Evolutionary conservation across 2,888 invertebrate genomes (phyloP).

Genomic region (Asteroscopus sphinx): DNA sequence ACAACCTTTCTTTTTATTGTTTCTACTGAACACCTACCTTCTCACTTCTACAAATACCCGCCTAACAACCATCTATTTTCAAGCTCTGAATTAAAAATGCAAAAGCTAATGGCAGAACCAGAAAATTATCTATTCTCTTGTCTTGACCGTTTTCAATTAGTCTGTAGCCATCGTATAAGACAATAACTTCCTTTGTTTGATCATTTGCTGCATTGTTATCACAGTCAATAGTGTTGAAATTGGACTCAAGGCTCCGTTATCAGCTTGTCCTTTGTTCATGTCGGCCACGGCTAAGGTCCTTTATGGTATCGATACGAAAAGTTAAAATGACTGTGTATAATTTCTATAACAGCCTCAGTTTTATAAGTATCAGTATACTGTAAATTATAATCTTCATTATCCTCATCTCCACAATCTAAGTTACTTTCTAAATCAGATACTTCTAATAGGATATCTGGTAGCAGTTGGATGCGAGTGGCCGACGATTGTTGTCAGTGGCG

Average conservation of each 20-base stretch:
- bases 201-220: conserved; percentile 43
- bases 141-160: conserved; percentile 20
- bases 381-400: too few species aligned
- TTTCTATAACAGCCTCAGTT: too few species aligned
- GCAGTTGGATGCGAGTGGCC: too few species aligned
- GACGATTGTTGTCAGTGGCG: too few species aligned
- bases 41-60: background rate
- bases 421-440: too few species aligned
- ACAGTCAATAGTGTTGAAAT: conserved; percentile 46
- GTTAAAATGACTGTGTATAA: too few species aligned
- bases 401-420: too few species aligned
- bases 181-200: conserved; percentile 44
- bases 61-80: background rate
- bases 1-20: background rate
- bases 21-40: background rate
- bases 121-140: conserved; percentile 24
- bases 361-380: too few species aligned
- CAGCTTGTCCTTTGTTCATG: conserved; percentile 49
- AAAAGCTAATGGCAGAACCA: conserved; percentile 3
- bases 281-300: conserved; percentile 49
- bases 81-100: conserved; percentile 2
- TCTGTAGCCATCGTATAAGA: conserved; percentile 17
- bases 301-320: conserved; percentile 19
- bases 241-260: conserved; percentile 50
- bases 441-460: too few species aligned